Base-by-base conservation (phyloP, 2,113 vertebrate genomes). In the Callocephalon fimbriatum region DNA sequence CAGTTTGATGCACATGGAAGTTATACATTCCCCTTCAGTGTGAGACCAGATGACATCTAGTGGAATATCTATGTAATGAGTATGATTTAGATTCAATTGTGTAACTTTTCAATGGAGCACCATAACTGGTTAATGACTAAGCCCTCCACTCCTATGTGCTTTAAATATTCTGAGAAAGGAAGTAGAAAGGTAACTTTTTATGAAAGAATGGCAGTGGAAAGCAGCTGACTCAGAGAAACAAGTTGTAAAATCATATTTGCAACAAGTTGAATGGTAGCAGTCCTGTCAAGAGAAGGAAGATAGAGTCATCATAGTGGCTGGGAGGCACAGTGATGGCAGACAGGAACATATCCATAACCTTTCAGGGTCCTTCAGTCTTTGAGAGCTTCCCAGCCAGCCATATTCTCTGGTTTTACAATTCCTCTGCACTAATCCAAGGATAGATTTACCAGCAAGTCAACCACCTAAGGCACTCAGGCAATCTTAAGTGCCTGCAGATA, bases 41-140 rank as follows among this genome's bases (percentile, higher is more conserved):
- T 10, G 72, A 93, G 80, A 26, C 32, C 59, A 54, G 88, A 31
- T 27, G 96, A 96, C 96, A 92, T 37, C 96, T 97, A 93, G 92
- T 88, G 96, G 95, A 59, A 6, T 37, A 47, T 18, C 29, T 25
- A 5, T 48, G 88, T n/a, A 92, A 71, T 38, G 19, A 9, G 2
- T 11, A 15, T 18, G 2, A 61, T 73, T 51, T 5, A 5, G 12
- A 8, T 47, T 84, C 16, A 66, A 7, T 47, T 5, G 3, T 1
- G 2, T 15, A 9, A 5, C 38, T 75, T 56, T 40, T 25, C 62
- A 54, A 23, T 5, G 4, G 53, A 61, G 32, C 6, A 62, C 31
- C 42, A 31, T 29, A 50, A 5, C 9, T 29, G 5, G 5, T 63
- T 72, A 48, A 29, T 21, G 6, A 16, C 15, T 17, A 48, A 81